Conservation (phyloP, 1,140 invertebrate genomes). For the Portunus trituberculatus region DNA sequence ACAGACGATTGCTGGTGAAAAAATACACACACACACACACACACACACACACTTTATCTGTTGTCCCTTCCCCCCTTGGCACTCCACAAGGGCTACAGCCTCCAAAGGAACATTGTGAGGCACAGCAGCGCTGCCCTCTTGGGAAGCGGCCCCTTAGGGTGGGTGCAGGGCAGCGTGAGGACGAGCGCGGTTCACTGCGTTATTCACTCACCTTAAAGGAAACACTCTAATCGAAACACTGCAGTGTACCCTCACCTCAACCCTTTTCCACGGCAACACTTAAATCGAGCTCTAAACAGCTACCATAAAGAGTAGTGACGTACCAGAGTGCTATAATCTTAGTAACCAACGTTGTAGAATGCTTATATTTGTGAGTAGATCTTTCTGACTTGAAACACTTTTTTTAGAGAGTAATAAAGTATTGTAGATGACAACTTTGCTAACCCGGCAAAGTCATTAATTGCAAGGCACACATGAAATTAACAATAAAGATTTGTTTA, state of each 20-base stretch:
- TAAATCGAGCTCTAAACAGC: neutral
- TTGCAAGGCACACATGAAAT: neutral
- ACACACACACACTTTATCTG: neutral
- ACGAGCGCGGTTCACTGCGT: neutral
- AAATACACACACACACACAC: too few species aligned
- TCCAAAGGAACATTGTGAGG: neutral
- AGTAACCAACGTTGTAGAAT: neutral
- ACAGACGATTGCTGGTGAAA: too few species aligned
- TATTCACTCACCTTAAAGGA: neutral
- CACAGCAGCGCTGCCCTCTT: neutral
- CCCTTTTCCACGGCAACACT: neutral
- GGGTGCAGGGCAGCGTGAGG: neutral
- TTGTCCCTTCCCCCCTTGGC: neutral
- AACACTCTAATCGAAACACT: neutral
- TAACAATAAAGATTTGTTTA: neutral
- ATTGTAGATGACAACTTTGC: slow-evolving; percentile 11
- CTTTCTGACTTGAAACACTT: neutral
- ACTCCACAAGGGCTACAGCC: neutral
- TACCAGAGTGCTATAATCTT: neutral
- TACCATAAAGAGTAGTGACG: neutral
- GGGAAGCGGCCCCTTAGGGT: neutral
- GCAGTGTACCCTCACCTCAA: neutral
- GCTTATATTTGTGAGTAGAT: neutral
- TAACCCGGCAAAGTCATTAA: neutral
- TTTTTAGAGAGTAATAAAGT: neutral